A percentile compares a stretch with the other conserved stretches of the same genome.
Conservation (phyloP, 1,140 invertebrate species). For the Drosophila trapezifrons region DNA sequence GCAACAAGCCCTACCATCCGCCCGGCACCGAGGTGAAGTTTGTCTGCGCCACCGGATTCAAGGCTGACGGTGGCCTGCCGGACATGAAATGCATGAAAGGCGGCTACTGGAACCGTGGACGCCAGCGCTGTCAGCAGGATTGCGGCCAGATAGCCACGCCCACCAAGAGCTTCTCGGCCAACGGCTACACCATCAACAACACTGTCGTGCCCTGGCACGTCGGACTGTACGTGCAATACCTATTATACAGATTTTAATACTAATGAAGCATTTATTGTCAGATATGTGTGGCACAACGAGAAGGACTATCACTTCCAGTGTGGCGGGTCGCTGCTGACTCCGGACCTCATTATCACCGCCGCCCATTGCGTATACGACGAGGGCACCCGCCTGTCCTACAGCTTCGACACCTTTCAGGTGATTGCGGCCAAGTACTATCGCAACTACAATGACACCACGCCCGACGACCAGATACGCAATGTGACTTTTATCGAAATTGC, state of each 20-base stretch:
- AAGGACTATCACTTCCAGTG: slow-evolving; percentile 84
- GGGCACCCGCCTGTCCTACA: slow-evolving; percentile 7
- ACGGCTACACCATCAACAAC: slow-evolving; percentile 56
- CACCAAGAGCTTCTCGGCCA: slow-evolving; percentile 50
- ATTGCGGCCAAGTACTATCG: slow-evolving; percentile 62
- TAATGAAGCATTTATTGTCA: not conserved
- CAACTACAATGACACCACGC: slow-evolving; percentile 29
- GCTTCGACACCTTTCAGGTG: slow-evolving; percentile 40
- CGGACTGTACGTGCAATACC: slow-evolving; percentile 81
- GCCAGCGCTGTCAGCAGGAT: slow-evolving; percentile 52
- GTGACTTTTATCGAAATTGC: slow-evolving; percentile 52
- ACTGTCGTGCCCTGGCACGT: slow-evolving; percentile 86
- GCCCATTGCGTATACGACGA: slow-evolving; percentile 70
- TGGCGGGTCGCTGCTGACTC: slow-evolving; percentile 84
- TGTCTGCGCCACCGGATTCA: too few species aligned
- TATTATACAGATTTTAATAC: too few species aligned
- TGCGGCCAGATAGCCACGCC: slow-evolving; percentile 71
- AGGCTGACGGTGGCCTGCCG: slow-evolving; percentile 14
- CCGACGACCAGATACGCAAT: slow-evolving; percentile 16
- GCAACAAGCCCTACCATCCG: too few species aligned
- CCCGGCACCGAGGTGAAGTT: too few species aligned
- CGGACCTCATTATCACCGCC: slow-evolving; percentile 69
- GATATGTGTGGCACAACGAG: slow-evolving; percentile 60
- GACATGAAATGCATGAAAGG: slow-evolving; percentile 50
- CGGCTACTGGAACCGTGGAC: slow-evolving; percentile 55